Evolutionary conservation across 2,797 vertebrate species (phyloP), one percentile per base, ranked within the genome.

Genomic region (Fundulus diaphanus): DNA sequence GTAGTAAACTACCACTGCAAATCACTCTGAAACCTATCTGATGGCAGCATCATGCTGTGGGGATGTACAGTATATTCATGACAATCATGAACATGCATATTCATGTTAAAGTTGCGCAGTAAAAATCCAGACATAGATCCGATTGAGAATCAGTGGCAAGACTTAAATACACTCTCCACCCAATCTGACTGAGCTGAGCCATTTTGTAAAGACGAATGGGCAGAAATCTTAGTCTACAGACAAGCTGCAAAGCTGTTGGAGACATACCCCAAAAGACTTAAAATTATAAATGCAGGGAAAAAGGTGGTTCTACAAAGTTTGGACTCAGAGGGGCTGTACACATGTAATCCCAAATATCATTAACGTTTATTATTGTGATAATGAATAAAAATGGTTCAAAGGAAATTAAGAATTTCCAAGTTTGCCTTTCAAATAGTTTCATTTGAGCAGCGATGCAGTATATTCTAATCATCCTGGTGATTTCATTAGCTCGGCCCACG

Each of bases 391-490:
- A 13, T 7, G 24, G 11, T 59, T 59, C 13, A 8, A 27, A 27
- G 37, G 63, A 27, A 40, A 66, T 42, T 66, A 16, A 2, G 12
- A 66, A 42, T 66, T 42, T n/a, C 11, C 11, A 40, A 24, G n/a
- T n/a, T n/a, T 5, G 61, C 52, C n/a, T 65, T 65, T 66, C 6
- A 42, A n/a, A 16, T n/a, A n/a, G 63, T 12, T 40, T 88, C 73
- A 73, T 87, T 80, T 15, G 48, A 87, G 77, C 69, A 24, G 67
- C 37, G 6, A 73, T 49, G 54, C 73, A 24, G 20, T 24, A n/a
- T 73, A 74, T 79, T 76, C 72, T 82, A 90, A 91, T 91, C 70
- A 27, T 52, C 29, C 77, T 82, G 89, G 87, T 90, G 78, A 88
- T 90, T 93, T 88, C 81, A 87, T 90, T 89, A 87, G 65, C 63